These are phyloP conservation scores for Mercenaria mercenaria DNA, from an alignment of 1,140 invertebrate species.

Conservation along the genomic window DNA sequence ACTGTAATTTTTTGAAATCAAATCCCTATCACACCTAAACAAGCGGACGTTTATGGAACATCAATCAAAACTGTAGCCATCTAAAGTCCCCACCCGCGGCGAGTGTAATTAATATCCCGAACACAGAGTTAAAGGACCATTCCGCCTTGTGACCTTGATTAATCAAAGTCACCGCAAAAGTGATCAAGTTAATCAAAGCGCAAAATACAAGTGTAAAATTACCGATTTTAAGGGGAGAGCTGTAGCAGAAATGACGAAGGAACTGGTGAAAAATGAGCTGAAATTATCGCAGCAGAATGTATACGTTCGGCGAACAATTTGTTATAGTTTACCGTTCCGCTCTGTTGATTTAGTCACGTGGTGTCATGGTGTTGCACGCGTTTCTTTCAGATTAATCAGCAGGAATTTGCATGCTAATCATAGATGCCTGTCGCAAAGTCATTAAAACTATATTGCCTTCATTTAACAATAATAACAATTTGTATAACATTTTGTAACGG, in stretches of 20 bases:
- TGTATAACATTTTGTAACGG: slow-evolving; percentile 67
- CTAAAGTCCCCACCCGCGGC: slow-evolving; percentile 46
- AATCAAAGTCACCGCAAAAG: slow-evolving; percentile 43
- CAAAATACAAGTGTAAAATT: slow-evolving; percentile 57
- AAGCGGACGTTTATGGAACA: slow-evolving; percentile 6
- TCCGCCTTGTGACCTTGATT: slow-evolving; percentile 54
- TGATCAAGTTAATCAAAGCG: slow-evolving; percentile 66
- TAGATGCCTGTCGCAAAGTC: slow-evolving; percentile 43
- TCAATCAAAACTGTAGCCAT: slow-evolving; percentile 53
- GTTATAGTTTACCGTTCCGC: slow-evolving; percentile 26
- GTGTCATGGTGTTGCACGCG: slow-evolving; percentile 37
- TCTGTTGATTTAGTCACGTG: slow-evolving; percentile 54
- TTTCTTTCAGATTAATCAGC: slow-evolving; percentile 35
- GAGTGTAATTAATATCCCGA: slow-evolving; percentile 57
- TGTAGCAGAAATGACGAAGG: background rate
- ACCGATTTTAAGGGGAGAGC: slow-evolving; percentile 10
- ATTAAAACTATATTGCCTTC: slow-evolving; percentile 62
- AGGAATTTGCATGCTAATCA: slow-evolving; percentile 65
- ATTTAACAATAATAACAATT: slow-evolving; percentile 68
- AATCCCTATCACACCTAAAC: background rate
- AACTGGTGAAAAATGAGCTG: slow-evolving; percentile 34
- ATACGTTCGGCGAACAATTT: slow-evolving; percentile 5
- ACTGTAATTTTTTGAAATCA: slow-evolving; percentile 33
- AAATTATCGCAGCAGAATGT: slow-evolving; percentile 41
- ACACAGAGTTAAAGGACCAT: slow-evolving; percentile 47